Conservation (phyloP, 2,888 invertebrate species). For the Arrhopalites spinosus region DNA sequence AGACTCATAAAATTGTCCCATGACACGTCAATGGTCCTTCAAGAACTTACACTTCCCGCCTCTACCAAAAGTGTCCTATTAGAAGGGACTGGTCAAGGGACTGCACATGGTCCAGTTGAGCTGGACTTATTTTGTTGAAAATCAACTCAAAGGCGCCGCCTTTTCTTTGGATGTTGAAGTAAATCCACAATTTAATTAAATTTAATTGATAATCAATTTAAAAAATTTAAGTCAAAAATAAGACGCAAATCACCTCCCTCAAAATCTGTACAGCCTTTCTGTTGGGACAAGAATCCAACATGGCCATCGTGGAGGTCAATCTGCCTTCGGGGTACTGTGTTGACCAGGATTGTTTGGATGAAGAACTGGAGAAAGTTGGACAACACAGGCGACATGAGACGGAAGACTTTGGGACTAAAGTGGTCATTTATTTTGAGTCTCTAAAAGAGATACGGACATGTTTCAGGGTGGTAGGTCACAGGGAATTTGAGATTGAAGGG, state of each 20-base stretch:
- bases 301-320: conserved; percentile 86
- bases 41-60: conserved; percentile 38
- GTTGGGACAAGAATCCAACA: conserved; percentile 67
- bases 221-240: neutral
- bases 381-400: conserved; percentile 70
- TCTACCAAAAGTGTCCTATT: conserved; percentile 19
- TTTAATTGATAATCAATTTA: neutral
- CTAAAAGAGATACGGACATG: conserved; percentile 68
- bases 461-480: conserved; percentile 78
- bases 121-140: conserved; percentile 46
- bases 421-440: conserved; percentile 72
- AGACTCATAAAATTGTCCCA: conserved; percentile 13
- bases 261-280: conserved; percentile 36
- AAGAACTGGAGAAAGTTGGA: conserved; percentile 56
- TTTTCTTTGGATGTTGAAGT: conserved; percentile 41
- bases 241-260: neutral
- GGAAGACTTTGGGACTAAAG: conserved; percentile 68
- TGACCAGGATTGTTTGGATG: conserved; percentile 63
- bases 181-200: conserved; percentile 11
- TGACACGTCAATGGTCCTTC: conserved; percentile 38
- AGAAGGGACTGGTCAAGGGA: conserved; percentile 38
- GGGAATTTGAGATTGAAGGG: conserved; percentile 82
- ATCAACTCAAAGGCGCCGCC: conserved; percentile 23
- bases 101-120: conserved; percentile 43
- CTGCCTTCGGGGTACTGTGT: conserved; percentile 90